phyloP scores from a whole-genome alignment of 2,888 invertebrate genomes.

The Caenorhabditis sp. region DNA sequence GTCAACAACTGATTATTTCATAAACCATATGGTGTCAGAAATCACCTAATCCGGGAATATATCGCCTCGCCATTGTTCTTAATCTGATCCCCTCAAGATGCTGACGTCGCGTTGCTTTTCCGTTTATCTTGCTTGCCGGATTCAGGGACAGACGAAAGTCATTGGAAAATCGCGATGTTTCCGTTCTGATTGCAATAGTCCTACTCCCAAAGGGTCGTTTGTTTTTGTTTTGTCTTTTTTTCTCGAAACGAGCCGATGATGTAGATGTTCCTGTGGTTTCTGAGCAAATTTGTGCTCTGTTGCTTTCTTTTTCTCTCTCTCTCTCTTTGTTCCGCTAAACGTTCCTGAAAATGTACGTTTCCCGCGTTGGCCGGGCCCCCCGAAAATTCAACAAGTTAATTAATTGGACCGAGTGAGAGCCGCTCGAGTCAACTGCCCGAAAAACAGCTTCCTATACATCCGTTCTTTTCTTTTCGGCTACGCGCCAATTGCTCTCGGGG shows the following conservation, averaged over 20 bases:
- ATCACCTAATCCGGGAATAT: too few species aligned
- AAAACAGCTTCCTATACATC: constrained; percentile 55
- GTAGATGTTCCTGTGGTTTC: constrained; percentile 16
- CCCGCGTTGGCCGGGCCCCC: constrained; percentile 15
- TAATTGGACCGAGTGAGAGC: constrained; percentile 43
- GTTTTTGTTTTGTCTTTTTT: constrained; percentile 8
- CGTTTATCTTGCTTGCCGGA: not conserved
- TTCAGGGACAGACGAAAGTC: constrained; percentile 21
- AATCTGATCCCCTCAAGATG: too few species aligned
- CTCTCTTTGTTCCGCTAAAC: not conserved
- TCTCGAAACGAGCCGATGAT: constrained; percentile 14
- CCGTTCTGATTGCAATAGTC: constrained; percentile 32
- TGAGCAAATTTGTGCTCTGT: too few species aligned
- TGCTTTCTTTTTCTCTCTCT: constrained; percentile 7
- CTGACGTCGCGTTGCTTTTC: not conserved
- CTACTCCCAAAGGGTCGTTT: constrained; percentile 28
- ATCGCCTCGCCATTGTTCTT: too few species aligned
- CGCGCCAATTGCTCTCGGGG: constrained; percentile 55
- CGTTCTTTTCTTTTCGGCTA: constrained; percentile 53
- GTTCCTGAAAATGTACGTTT: not conserved
- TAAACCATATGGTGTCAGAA: constrained; percentile 9
- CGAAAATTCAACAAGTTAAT: constrained; percentile 55
- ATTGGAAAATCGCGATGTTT: constrained; percentile 32
- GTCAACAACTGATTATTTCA: constrained; percentile 1
- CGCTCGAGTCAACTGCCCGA: constrained; percentile 45